phyloP scores from a whole-genome alignment of 2,888 invertebrate genomes.

The Fragum whitleyi region DNA sequence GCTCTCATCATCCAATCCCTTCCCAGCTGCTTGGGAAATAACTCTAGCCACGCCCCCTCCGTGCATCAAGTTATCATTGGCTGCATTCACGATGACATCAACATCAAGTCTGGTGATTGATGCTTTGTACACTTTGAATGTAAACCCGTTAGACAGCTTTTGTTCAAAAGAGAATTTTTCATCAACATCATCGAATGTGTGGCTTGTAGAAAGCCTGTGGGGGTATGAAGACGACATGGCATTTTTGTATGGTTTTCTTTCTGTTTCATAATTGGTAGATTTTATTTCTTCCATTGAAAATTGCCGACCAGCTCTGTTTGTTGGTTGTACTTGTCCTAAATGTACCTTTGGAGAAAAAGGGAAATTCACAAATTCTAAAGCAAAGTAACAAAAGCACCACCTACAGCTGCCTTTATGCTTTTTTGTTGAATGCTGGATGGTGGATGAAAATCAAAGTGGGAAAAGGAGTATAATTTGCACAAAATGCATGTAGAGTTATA shows the following conservation, averaged over 20 bases:
- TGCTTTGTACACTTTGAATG: conserved; percentile 56
- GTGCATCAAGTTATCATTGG: conserved; percentile 63
- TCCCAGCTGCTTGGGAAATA: conserved; percentile 54
- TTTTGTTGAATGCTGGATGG: too few species aligned
- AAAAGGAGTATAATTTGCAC: too few species aligned
- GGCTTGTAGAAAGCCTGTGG: not conserved
- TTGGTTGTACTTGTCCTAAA: not conserved
- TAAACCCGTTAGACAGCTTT: conserved; percentile 18
- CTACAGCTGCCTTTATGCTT: too few species aligned
- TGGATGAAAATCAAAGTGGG: too few species aligned
- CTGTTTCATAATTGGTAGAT: not conserved
- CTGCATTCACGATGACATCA: conserved; percentile 64
- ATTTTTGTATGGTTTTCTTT: not conserved
- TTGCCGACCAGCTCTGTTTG: not conserved
- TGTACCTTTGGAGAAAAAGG: not conserved
- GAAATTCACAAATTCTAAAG: too few species aligned
- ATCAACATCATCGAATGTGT: not conserved
- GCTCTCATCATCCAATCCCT: conserved; percentile 49
- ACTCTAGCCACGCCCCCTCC: conserved; percentile 64
- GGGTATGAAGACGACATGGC: not conserved
- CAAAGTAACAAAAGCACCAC: too few species aligned
- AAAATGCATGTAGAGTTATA: too few species aligned
- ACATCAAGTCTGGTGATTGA: conserved; percentile 52
- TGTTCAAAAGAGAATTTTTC: conserved; percentile 31
- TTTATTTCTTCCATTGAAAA: not conserved